Conservation (phyloP, 2,888 invertebrate genomes). For the Formica aserva region DNA sequence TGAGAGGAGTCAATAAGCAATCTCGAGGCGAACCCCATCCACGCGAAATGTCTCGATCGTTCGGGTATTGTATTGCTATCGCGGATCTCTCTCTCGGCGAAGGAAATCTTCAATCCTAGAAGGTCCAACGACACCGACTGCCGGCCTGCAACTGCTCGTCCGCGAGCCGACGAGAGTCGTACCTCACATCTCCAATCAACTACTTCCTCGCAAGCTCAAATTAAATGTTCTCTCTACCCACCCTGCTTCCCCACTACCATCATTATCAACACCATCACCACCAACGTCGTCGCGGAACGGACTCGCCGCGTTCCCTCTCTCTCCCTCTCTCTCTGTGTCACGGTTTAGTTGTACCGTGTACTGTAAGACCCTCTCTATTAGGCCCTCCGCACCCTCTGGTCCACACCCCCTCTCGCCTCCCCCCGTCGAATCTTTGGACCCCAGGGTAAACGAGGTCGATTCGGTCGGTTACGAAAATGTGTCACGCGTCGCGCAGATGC, state of each 20-base stretch:
- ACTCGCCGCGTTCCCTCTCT: conserved; percentile 53
- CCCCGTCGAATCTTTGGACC: neutral
- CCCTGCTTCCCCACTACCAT: conserved; percentile 68
- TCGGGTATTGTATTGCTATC: neutral
- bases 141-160: conserved; percentile 63
- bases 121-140: conserved; percentile 62
- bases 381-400: conserved; percentile 15
- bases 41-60: neutral
- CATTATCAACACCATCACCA: conserved; percentile 9
- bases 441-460: conserved; percentile 32
- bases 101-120: neutral
- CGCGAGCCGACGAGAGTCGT: conserved; percentile 29
- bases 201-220: conserved; percentile 86
- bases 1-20: neutral
- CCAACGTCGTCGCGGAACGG: conserved; percentile 32
- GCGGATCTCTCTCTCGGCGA: neutral
- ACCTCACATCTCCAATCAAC: conserved; percentile 84
- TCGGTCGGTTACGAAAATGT: conserved; percentile 26
- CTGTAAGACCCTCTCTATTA: neutral
- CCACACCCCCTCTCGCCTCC: neutral
- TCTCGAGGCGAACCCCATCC: no score
- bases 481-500: conserved; percentile 25
- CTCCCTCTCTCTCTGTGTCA: conserved; percentile 48
- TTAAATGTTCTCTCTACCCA: conserved; percentile 80
- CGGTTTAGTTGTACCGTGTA: conserved; percentile 55